phyloP scores from a whole-genome alignment of 2,113 vertebrate genomes.

The Phalacrocorax brasilianus region DNA sequence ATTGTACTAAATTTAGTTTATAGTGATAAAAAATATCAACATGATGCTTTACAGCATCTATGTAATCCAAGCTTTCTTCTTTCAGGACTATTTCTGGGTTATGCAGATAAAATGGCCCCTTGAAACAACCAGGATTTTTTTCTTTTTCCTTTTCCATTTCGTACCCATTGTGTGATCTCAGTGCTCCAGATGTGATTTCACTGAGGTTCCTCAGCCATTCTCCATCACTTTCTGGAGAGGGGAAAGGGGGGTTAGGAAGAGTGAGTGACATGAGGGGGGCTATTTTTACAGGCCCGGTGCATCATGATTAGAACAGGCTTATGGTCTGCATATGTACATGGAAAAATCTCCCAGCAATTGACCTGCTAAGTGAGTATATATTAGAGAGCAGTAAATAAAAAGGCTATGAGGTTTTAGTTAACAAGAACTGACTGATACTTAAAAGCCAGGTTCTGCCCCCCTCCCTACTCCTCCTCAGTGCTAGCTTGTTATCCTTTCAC shows the following conservation, averaged over 20 bases:
- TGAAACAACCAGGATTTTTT: constrained; percentile 1
- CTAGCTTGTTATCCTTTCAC: constrained; percentile 80
- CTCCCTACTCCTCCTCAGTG: constrained; percentile 75
- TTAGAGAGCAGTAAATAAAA: constrained; percentile 63
- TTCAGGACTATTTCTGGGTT: constrained; percentile 37
- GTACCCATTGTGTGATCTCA: constrained; percentile 14
- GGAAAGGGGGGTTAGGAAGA: constrained; percentile 27
- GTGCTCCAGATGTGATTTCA: constrained; percentile 53
- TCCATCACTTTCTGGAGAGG: constrained; percentile 47
- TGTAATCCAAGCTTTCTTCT: constrained; percentile 28
- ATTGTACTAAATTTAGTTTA: constrained; percentile 52
- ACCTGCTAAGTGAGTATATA: constrained; percentile 68
- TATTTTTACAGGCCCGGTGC: constrained; percentile 24
- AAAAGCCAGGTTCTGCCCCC: constrained; percentile 65
- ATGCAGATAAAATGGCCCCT: constrained; percentile 52
- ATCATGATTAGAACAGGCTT: constrained; percentile 41
- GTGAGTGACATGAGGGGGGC: not conserved
- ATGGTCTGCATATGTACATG: constrained; percentile 30
- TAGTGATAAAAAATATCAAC: constrained; percentile 43
- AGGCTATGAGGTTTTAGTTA: constrained; percentile 64
- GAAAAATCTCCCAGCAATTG: constrained; percentile 60
- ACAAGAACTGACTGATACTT: constrained; percentile 80
- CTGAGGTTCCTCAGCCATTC: constrained; percentile 44
- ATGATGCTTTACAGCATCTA: not conserved
- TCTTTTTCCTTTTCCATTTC: not conserved